These are phyloP conservation scores for Callimorpha dominula DNA, from an alignment of 2,888 invertebrate genomes.

Conservation along the genomic window DNA sequence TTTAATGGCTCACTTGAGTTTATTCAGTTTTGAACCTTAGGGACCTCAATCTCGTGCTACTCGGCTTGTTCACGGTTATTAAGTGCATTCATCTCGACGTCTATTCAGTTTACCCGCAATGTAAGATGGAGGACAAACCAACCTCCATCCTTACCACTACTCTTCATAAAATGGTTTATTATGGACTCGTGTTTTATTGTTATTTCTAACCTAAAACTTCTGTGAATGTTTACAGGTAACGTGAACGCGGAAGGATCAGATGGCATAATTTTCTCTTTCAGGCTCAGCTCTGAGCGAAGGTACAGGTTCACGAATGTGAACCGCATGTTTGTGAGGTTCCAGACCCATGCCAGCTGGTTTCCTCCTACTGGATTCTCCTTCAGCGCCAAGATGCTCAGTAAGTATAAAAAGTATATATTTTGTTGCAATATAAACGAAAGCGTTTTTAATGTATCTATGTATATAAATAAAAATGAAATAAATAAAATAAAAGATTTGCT, in stretches of 20 bases:
- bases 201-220: background rate
- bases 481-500: too few relatives aligned
- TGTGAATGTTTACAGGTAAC: slow-evolving; percentile 61
- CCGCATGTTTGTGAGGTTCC: slow-evolving; percentile 73
- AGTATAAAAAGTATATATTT: slow-evolving; percentile 49
- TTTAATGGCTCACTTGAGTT: background rate
- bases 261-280: slow-evolving; percentile 73
- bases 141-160: too few relatives aligned
- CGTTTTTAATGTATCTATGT: background rate
- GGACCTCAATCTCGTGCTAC: too few relatives aligned
- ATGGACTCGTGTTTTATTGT: too few relatives aligned
- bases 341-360: slow-evolving; percentile 52
- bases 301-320: slow-evolving; percentile 74
- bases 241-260: slow-evolving; percentile 62
- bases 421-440: background rate
- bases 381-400: slow-evolving; percentile 71
- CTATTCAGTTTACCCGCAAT: too few relatives aligned
- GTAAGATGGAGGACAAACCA: too few relatives aligned
- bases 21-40: too few relatives aligned
- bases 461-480: too few relatives aligned
- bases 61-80: too few relatives aligned
- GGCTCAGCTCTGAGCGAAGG: slow-evolving; percentile 57
- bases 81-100: too few relatives aligned
- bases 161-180: too few relatives aligned
- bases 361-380: slow-evolving; percentile 68